Evolutionary conservation across 2,113 vertebrate species (phyloP).

Genomic region (Cichladusa arquata): DNA sequence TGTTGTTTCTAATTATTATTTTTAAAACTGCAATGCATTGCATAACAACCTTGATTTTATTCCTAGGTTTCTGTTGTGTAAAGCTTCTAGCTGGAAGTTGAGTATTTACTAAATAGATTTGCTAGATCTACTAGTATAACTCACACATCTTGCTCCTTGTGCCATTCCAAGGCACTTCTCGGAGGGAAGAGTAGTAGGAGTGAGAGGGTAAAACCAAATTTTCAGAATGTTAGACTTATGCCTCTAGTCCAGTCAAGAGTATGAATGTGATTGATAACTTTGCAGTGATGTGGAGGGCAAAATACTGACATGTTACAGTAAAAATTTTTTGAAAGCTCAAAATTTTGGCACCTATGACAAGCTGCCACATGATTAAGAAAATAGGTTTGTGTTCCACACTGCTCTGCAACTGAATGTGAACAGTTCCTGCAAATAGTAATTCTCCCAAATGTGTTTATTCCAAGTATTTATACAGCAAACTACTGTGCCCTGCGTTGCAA

Average conservation of each 20-base stretch:
- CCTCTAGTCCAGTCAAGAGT: neutral
- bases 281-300: neutral
- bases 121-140: neutral
- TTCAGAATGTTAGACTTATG: neutral
- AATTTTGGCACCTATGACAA: neutral
- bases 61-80: neutral
- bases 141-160: neutral
- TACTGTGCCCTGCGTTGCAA: rapidly evolving
- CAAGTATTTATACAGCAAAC: neutral
- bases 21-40: neutral
- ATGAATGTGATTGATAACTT: neutral
- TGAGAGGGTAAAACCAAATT: neutral
- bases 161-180: neutral
- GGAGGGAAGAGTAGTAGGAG: neutral
- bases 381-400: neutral
- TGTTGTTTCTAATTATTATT: neutral
- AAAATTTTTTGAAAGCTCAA: neutral
- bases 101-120: no score
- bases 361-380: neutral
- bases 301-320: neutral
- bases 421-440: neutral
- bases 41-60: neutral
- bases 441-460: neutral
- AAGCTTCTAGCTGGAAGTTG: no score
- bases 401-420: neutral